Conservation (phyloP, 2,888 invertebrate genomes). For the Gisinianus flammeolus region DNA sequence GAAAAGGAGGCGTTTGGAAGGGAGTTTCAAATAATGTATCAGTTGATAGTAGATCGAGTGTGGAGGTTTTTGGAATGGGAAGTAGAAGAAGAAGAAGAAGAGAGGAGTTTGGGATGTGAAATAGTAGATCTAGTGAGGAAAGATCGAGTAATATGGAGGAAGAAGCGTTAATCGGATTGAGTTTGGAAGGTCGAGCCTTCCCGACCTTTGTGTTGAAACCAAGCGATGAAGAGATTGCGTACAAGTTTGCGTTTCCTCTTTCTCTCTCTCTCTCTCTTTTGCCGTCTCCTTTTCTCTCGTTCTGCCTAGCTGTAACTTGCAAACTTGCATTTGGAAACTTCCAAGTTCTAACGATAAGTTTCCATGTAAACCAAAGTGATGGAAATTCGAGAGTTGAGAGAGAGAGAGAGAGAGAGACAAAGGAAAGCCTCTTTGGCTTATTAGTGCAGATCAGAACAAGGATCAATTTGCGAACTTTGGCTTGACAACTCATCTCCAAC, state of each 20-base stretch:
- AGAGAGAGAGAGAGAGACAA: constrained; percentile 8
- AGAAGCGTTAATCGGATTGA: constrained; percentile 40
- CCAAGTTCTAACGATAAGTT: too few species aligned
- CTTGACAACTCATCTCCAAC: constrained; percentile 47
- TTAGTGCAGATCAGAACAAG: constrained; percentile 50
- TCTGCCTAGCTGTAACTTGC: too few species aligned
- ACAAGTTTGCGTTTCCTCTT: constrained; percentile 11
- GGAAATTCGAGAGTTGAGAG: constrained; percentile 14
- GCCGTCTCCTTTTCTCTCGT: neutral
- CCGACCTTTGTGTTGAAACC: constrained; percentile 47
- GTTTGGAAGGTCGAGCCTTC: constrained; percentile 33
- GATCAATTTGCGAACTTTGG: constrained; percentile 49
- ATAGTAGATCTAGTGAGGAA: constrained; percentile 10
- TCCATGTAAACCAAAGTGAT: constrained; percentile 18
- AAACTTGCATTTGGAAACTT: too few species aligned
- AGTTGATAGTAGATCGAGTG: too few species aligned
- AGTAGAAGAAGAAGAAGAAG: neutral
- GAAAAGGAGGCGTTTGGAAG: too few species aligned
- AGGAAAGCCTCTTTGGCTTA: constrained; percentile 57
- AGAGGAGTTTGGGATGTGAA: neutral
- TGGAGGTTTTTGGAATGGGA: neutral
- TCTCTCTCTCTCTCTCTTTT: neutral
- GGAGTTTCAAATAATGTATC: too few species aligned
- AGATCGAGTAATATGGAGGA: constrained; percentile 27
- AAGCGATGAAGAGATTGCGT: constrained; percentile 42